These are phyloP conservation scores for Mormyrus iriodes DNA, from an alignment of 2,113 vertebrate species.

Conservation along the genomic window DNA sequence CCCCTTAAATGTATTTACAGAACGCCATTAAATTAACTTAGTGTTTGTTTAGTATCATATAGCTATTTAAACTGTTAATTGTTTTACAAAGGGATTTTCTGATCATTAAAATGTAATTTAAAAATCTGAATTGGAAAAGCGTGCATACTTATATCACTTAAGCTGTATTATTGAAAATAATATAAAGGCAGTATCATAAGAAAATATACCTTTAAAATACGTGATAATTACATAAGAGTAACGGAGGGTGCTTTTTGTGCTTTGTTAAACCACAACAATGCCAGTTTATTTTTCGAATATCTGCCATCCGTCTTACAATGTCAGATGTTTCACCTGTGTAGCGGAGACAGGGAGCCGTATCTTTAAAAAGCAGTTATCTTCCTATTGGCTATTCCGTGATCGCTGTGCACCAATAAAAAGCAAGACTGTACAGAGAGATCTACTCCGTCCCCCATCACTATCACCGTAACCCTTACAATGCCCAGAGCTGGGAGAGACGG, in stretches of 20 bases:
- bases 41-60: background rate
- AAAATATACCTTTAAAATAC: background rate
- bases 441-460: constrained; percentile 59
- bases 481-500: constrained; percentile 42
- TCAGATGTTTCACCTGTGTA: background rate
- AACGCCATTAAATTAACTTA: background rate
- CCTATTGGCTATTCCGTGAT: constrained; percentile 51
- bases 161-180: background rate
- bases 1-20: background rate
- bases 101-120: background rate
- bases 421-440: constrained; percentile 67
- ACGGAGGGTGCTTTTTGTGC: background rate
- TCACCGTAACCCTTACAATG: constrained; percentile 49
- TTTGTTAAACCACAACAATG: background rate
- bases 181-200: background rate
- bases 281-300: background rate
- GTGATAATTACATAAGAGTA: background rate
- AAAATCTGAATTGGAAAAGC: background rate
- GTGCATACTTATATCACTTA: background rate
- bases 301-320: background rate
- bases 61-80: background rate
- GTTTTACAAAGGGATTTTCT: background rate
- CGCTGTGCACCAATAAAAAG: constrained; percentile 62
- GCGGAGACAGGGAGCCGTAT: background rate
- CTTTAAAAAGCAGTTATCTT: constrained; percentile 31